phyloP scores from a whole-genome alignment of 2,888 invertebrate species.

The Rutpela maculata region DNA sequence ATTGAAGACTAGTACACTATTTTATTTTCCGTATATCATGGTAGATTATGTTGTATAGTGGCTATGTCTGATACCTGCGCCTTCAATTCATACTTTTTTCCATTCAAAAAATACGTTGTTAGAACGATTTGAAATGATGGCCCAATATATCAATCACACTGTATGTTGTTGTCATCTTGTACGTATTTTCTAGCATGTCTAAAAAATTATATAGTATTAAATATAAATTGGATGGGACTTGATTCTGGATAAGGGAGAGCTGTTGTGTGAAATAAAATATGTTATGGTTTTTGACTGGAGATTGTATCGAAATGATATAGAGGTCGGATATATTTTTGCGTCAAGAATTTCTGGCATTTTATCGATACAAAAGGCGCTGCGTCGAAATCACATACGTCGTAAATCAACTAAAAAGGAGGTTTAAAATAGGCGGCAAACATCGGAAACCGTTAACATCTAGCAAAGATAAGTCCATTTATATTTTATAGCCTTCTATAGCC shows the following conservation, averaged over 20 bases:
- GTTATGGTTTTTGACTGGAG: conserved; percentile 43
- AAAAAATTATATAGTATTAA: conserved; percentile 28
- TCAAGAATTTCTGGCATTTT: conserved; percentile 49
- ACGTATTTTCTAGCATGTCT: neutral
- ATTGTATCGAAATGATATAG: conserved; percentile 40
- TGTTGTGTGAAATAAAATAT: conserved; percentile 47
- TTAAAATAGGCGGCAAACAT: conserved; percentile 39
- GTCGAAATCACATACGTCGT: conserved; percentile 44
- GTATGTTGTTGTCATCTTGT: too few relatives aligned
- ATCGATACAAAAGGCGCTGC: conserved; percentile 52
- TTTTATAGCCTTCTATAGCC: conserved; percentile 12
- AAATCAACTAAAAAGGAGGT: conserved; percentile 45
- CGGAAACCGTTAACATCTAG: conserved; percentile 44
- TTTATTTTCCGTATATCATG: too few relatives aligned
- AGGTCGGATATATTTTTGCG: conserved; percentile 41
- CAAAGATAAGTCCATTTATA: conserved; percentile 32
- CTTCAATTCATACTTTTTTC: too few relatives aligned
- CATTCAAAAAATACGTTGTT: too few relatives aligned
- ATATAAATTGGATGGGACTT: conserved; percentile 47
- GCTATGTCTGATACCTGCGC: too few relatives aligned
- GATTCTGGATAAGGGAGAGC: conserved; percentile 50
- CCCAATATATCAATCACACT: too few relatives aligned
- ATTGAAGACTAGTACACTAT: too few relatives aligned
- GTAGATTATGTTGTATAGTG: too few relatives aligned
- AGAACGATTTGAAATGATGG: too few relatives aligned